Evolutionary conservation across 1,140 invertebrate species (phyloP), one percentile per base, ranked within the genome.

Genomic region (Zaprionus capensis): DNA sequence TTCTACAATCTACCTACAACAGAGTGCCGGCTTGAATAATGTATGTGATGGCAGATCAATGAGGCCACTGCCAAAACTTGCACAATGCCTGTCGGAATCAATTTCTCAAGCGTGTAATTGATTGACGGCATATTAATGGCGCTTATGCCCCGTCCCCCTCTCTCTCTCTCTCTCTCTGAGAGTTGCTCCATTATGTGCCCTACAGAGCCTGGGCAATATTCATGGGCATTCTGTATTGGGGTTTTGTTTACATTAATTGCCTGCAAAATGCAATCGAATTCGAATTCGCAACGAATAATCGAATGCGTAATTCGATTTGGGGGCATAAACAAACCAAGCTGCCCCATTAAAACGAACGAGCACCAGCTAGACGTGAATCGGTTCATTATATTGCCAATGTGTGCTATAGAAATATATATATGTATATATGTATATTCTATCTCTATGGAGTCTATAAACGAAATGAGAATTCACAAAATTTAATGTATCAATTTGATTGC

Each of bases 401-500:
- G 38, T 6, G 38, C 38, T 41, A 41, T 41, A n/a, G 14, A 41
- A 41, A 41, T 41, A 15, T 41, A 46, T 44, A 44, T 44, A 1
- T 17, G 3, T 11, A 17, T 6, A 12, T 44, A 7, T 46, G 4
- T 46, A 17, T 17, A 7, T 46, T 9, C 0, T 49, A 49, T 20
- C 7, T 22, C 9, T 22, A 20, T 17, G 17, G 46, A 24, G 20
- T 51, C 46, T 14, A 51, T 51, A 22, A 34, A 34, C 9, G 31
- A 34, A 12, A n/a, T 1, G 15, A 53, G 22, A 56, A 26, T 31
- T 56, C 15, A n/a, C 53, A 26, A 24, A n/a, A 56, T 28, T 28
- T 28, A n/a, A 56, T 56, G 53, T 26, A 56, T 28, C 38, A 36
- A 20, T 76, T 76, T 20, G 31, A 65, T 28, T 75, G 63, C 51